These are phyloP conservation scores for Potorous gilbertii DNA, from an alignment of 2,797 vertebrate species.

Conservation along the genomic window DNA sequence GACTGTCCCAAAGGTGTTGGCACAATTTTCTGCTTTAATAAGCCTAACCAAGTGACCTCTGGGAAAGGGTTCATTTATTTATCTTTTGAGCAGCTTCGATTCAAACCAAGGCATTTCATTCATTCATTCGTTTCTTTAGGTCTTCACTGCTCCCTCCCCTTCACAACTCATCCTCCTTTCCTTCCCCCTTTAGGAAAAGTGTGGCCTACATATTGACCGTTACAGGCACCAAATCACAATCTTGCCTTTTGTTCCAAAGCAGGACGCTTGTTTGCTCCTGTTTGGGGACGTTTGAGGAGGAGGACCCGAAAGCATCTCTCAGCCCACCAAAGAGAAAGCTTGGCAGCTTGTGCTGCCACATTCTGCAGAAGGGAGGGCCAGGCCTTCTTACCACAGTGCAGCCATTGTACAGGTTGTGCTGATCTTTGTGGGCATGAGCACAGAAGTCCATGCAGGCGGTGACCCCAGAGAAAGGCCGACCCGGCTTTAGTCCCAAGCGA, in stretches of 20 bases:
- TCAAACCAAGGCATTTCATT: background rate
- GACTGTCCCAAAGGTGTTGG: background rate
- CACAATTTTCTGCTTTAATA: background rate
- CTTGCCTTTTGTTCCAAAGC: background rate
- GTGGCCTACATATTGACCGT: background rate
- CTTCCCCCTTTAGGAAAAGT: background rate
- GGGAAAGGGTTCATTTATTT: background rate
- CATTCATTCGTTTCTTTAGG: background rate
- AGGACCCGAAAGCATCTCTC: background rate
- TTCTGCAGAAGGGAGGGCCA: background rate
- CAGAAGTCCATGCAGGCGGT: constrained; percentile 99
- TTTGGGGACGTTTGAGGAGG: background rate
- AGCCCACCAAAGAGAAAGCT: background rate
- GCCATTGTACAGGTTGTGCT: constrained; percentile 98
- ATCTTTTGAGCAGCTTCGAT: too few species aligned
- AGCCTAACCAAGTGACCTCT: background rate
- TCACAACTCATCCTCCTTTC: background rate
- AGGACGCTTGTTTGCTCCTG: background rate
- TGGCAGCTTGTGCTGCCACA: background rate
- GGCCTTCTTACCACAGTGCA: constrained; percentile 94
- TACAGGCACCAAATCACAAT: background rate
- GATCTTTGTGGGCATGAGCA: constrained; percentile 98
- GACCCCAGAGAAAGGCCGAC: constrained; percentile 96
- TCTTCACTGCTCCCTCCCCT: background rate
- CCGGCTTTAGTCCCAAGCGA: constrained; percentile 94